A percentile compares a stretch with the other conserved stretches of the same genome.
Conservation (phyloP, 2,888 invertebrate genomes). For the Hemaris fuciformis region DNA sequence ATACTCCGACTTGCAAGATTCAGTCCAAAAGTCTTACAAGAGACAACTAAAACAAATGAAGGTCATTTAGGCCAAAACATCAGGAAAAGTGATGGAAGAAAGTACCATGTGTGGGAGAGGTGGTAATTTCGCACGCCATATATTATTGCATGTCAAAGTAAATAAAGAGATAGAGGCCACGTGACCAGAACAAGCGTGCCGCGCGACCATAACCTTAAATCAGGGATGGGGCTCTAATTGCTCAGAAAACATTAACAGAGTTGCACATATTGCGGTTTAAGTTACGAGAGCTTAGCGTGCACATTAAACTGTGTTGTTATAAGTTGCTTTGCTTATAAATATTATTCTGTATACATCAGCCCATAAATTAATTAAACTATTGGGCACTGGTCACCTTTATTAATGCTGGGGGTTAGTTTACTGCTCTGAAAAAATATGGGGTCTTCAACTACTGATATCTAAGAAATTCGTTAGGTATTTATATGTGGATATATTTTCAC, state of each 20-base stretch:
- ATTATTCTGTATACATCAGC: no score
- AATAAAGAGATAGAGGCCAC: constrained; percentile 76
- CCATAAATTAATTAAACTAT: no score
- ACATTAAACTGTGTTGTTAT: constrained; percentile 6
- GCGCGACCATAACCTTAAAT: constrained; percentile 72
- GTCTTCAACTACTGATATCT: no score
- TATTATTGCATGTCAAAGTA: constrained; percentile 62
- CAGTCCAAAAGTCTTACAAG: not conserved
- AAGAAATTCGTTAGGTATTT: no score
- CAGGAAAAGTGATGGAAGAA: not conserved
- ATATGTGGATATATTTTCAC: no score
- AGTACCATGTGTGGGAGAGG: constrained; percentile 26
- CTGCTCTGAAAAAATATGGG: no score
- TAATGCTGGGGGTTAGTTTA: no score
- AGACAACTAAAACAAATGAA: not conserved
- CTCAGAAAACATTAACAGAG: constrained; percentile 73
- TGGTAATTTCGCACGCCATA: constrained; percentile 56
- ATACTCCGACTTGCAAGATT: no score
- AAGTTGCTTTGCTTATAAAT: no score
- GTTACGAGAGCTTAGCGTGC: constrained; percentile 23
- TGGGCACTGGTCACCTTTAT: no score
- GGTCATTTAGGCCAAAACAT: not conserved
- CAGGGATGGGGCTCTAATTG: constrained; percentile 76
- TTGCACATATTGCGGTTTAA: constrained; percentile 39
- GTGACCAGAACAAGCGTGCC: constrained; percentile 66